Evolutionary conservation across 2,113 vertebrate species (phyloP).

Genomic region (Corythornis vintsioides): DNA sequence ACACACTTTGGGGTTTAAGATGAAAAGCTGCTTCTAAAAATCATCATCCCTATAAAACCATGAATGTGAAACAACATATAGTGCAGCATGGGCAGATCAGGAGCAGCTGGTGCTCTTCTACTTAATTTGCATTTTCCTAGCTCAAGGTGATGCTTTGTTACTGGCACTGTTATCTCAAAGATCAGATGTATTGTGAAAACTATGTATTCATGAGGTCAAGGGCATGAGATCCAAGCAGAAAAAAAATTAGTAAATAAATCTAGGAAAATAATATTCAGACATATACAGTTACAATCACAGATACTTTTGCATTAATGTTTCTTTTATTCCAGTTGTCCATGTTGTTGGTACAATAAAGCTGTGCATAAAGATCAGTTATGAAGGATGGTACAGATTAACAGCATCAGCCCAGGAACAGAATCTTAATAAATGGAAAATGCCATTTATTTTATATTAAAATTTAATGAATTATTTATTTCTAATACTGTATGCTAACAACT

Average conservation of each 20-base stretch:
- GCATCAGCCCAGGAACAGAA: neutral
- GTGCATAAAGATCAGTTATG: neutral
- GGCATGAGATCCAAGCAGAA: neutral
- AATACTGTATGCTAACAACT: neutral
- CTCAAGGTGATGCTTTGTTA: slow-evolving; percentile 66
- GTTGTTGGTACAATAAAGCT: neutral
- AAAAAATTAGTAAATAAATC: neutral
- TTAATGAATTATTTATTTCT: slow-evolving; percentile 29
- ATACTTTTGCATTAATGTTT: neutral
- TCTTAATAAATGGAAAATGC: neutral
- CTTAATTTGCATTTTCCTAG: slow-evolving; percentile 62
- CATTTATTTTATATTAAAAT: slow-evolving; percentile 43
- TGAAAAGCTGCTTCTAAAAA: neutral
- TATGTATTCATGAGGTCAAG: slow-evolving; percentile 20
- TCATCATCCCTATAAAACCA: neutral
- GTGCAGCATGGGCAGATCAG: slow-evolving; percentile 17
- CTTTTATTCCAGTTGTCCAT: neutral
- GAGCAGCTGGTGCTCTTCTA: slow-evolving; percentile 68
- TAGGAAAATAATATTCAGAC: neutral
- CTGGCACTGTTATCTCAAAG: slow-evolving; percentile 8
- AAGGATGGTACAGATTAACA: neutral
- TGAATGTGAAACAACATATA: neutral
- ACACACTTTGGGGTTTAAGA: neutral
- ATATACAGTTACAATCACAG: neutral
- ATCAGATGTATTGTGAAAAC: neutral